Evolutionary conservation across 2,888 invertebrate genomes (phyloP), one percentile per base, ranked within the genome.

Genomic region (Eristalinus aeneus): DNA sequence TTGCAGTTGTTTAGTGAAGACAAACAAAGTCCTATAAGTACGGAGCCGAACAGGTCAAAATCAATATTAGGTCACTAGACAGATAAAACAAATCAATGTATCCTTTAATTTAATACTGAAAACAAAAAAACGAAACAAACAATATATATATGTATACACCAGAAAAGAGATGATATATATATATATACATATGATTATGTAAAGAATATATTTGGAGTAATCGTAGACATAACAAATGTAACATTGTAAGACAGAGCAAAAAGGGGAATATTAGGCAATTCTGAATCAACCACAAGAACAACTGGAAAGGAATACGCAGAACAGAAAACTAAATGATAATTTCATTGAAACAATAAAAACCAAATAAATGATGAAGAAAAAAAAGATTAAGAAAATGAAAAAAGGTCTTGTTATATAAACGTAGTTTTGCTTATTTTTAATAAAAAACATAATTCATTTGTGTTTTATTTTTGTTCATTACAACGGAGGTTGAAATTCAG

Each of bases 361-460:
- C 77, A 87, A 79, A 83, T 83, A 88, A 88, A 88, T 74, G 84
- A 82, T 69, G 77, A 88, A 54, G 74, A 76, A 75, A 72, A 72
- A 76, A 89, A 89, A 53, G 10, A 56, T 22, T 73, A 67, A 73
- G 69, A 73, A 89, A 89, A 88, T 88, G 88, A 88, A 90, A 91
- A n/a, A 91, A 91, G 90, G 91, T 91, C 92, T 92, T 92, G 92
- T 92, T 92, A 92, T 46, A 46, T 91, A 91, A 91, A 91, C 90
- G 91, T 91, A 91, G 91, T 91, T 92, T 91, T 91, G 91, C 91
- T 91, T 92, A 91, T 91, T 91, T 91, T 91, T 91, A 91, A 91
- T 91, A 91, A 91, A 91, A 91, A 90, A 90, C 90, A 90, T 90
- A 88, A 72, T 60, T 31, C 39, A 64, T 63, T 81, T 64, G 68